Base-by-base conservation (phyloP, 2,888 invertebrate genomes). In the Syritta pipiens region DNA sequence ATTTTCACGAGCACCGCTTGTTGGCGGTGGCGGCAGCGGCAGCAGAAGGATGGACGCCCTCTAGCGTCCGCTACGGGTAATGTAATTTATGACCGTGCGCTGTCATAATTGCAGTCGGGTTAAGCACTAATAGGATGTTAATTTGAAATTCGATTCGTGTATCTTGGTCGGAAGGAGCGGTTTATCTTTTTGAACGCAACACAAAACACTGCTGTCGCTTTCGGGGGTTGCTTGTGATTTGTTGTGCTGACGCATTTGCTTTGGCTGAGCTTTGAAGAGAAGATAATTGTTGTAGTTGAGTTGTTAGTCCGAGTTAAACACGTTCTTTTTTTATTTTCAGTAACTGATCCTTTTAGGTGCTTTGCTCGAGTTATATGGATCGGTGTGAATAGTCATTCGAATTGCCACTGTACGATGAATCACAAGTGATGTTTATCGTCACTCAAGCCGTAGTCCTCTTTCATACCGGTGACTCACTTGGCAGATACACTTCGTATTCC, bases 21-120 rank as follows among this genome's bases (percentile, higher is more conserved):
- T 40, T 46, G 24, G n/a, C 40, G 3, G 26, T 28, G 19, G 20
- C 35, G 28, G 46, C 14, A 40, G 24, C 32, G 37, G 24, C 22
- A 24, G 53, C 53, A 65, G 48, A 67, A 65, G 48, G 57, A 62
- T 57, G 68, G 57, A 62, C 62, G 62, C 79, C 79, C 79, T 68
- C 68, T 62, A 63, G 79, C 79, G 67, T 62, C 46, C 44, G 57
- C 60, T 67, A 20, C 37, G 44, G 60, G 48, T 57, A 55, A 19
- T 42, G 30, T 79, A 62, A 79, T 79, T 79, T 79, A 79, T 62
- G 74, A 51, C 32, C 37, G 9, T 30, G n/a, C 62, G 20, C 62
- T 68, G 74, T 79, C 79, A 79, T 79, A 79, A 79, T 79, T 79
- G 67, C 67, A 79, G 67, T 72, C 74, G 48, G 44, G 79, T 74